A percentile compares a stretch with the other conserved stretches of the same genome.
Evolutionary conservation across 1,140 invertebrate species (phyloP).

Genomic region (Ephestia elutella): DNA sequence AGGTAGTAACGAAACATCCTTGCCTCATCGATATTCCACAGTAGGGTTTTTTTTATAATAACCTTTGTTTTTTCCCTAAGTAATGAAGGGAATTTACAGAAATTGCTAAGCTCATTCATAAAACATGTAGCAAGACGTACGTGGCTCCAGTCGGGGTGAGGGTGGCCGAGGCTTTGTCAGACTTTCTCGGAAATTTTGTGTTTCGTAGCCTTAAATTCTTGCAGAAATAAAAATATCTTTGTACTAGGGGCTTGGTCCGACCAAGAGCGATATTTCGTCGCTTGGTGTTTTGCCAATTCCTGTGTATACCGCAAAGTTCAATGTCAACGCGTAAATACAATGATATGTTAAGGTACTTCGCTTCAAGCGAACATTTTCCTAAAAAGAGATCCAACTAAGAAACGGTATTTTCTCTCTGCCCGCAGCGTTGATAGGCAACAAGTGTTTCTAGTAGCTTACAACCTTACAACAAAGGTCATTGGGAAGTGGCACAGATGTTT

Average conservation of each 20-base stretch:
- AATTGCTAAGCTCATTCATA: conserved; percentile 47
- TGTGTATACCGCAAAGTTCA: conserved; percentile 45
- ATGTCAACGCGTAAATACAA: conserved; percentile 28
- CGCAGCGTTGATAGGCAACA: conserved; percentile 10
- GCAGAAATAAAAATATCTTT: neutral
- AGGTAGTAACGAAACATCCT: too few species aligned
- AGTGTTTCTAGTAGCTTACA: conserved; percentile 39
- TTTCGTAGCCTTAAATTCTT: neutral
- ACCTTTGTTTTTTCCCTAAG: neutral
- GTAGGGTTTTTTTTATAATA: neutral
- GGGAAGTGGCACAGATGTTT: conserved; percentile 56
- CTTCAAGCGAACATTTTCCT: neutral
- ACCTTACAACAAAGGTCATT: conserved; percentile 59
- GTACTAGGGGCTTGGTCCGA: neutral
- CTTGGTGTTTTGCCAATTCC: conserved; percentile 53
- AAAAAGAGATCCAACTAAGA: neutral
- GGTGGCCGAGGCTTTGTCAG: conserved; percentile 19
- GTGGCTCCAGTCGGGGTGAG: conserved; percentile 30
- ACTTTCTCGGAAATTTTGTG: conserved; percentile 14
- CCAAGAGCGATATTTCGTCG: conserved; percentile 16
- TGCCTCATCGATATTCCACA: conserved; percentile 28
- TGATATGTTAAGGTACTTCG: neutral
- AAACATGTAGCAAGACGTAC: conserved; percentile 41
- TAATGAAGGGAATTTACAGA: conserved; percentile 34
- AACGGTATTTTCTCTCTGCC: conserved; percentile 9